phyloP scores from a whole-genome alignment of 92 coral and sea anemone species.

The Paragorgia papillata region DNA sequence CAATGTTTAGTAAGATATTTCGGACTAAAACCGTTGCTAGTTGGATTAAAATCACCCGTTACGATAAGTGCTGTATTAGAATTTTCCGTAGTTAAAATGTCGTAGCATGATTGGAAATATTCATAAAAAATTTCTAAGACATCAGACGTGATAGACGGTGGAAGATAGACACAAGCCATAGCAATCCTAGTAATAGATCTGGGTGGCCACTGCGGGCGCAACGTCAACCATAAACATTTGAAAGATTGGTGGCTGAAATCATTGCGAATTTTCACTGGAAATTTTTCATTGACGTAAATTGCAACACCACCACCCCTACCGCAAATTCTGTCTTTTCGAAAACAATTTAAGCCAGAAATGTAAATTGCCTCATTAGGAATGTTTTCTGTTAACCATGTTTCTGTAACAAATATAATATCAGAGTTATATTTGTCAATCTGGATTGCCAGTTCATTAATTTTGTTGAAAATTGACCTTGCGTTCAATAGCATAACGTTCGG shows the following conservation, averaged over 20 bases:
- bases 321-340: background rate
- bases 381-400: background rate
- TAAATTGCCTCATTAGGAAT: background rate
- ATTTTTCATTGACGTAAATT: background rate
- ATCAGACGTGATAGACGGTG: background rate
- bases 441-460: no score
- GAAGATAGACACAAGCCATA: slow-evolving; percentile 1
- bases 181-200: background rate
- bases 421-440: no score
- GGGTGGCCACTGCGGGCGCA: background rate
- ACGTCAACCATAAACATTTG: background rate
- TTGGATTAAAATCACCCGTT: slow-evolving; percentile 21
- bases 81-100: background rate
- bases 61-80: slow-evolving; percentile 1
- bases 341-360: background rate
- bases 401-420: no score
- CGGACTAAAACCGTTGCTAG: slow-evolving; percentile 4
- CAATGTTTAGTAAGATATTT: slow-evolving; percentile 2
- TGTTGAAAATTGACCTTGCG: no score
- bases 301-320: background rate
- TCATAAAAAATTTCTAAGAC: slow-evolving; percentile 1
- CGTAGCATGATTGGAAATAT: background rate
- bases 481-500: no score
- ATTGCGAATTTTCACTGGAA: background rate
- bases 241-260: background rate